Evolutionary conservation across 2,888 invertebrate genomes (phyloP).

Genomic region (Phaedon cochleariae): DNA sequence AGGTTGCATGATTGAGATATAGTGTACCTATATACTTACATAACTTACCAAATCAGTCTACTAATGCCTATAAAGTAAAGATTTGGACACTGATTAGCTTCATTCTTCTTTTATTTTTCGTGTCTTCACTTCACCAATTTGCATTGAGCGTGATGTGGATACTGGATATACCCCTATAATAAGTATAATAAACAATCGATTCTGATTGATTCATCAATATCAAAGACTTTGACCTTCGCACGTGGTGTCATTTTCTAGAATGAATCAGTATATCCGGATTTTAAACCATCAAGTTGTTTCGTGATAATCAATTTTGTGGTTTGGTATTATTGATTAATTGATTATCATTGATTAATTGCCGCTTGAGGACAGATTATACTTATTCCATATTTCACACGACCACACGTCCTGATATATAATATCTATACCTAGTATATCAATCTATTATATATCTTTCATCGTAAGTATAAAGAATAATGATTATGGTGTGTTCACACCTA

Average conservation of each 20-base stretch:
- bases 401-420: constrained; percentile 4
- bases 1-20: too few species aligned
- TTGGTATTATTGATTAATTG: not conserved
- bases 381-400: not conserved
- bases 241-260: not conserved
- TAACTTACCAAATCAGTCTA: too few species aligned
- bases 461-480: too few species aligned
- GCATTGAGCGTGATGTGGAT: too few species aligned
- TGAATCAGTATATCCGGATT: not conserved
- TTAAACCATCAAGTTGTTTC: not conserved
- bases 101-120: too few species aligned
- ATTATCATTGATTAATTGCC: not conserved
- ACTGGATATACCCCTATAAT: too few species aligned
- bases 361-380: not conserved
- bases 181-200: too few species aligned
- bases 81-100: too few species aligned
- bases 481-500: not conserved
- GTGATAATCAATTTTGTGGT: not conserved
- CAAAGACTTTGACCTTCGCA: not conserved
- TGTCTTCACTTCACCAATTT: too few species aligned
- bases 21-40: too few species aligned
- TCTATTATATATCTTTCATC: constrained; percentile 5
- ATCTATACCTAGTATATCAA: not conserved
- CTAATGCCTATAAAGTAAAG: too few species aligned
- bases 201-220: not conserved